These are phyloP conservation scores for Montipora foliosa DNA, from an alignment of 64 coral and sea anemone genomes.

Conservation along the genomic window DNA sequence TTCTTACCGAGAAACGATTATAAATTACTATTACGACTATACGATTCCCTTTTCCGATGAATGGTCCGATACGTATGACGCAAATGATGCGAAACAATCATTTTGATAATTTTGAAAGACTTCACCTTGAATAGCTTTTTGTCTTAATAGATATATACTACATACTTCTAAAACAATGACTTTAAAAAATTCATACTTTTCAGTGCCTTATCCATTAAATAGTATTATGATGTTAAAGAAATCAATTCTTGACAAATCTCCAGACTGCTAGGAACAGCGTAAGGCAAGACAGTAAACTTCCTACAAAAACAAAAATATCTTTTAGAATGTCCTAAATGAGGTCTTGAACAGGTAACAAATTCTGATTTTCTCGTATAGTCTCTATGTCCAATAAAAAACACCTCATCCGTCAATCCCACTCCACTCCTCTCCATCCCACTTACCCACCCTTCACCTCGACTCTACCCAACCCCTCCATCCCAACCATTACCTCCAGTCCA, in stretches of 20 bases:
- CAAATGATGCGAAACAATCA: too few relatives aligned
- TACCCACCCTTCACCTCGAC: too few relatives aligned
- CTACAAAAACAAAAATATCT: conserved; percentile 16
- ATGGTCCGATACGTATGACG: too few relatives aligned
- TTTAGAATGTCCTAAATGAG: not conserved
- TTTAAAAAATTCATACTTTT: not conserved
- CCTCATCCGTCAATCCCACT: too few relatives aligned
- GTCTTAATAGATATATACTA: not conserved
- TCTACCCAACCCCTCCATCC: too few relatives aligned
- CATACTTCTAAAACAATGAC: not conserved
- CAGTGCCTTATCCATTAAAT: not conserved
- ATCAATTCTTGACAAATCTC: conserved; percentile 72
- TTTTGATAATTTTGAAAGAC: too few relatives aligned
- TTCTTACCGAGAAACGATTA: too few relatives aligned
- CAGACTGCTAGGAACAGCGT: conserved; percentile 69
- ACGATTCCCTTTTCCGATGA: too few relatives aligned
- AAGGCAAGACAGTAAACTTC: conserved; percentile 71
- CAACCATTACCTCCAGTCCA: too few relatives aligned
- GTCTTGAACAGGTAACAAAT: not conserved
- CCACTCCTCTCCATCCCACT: too few relatives aligned
- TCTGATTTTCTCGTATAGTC: not conserved
- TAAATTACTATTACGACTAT: too few relatives aligned
- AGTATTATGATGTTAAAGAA: not conserved
- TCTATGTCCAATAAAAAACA: too few relatives aligned
- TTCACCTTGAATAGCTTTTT: not conserved